Evolutionary conservation across 2,797 vertebrate genomes (phyloP).

Genomic region (Gambusia yucatana): DNA sequence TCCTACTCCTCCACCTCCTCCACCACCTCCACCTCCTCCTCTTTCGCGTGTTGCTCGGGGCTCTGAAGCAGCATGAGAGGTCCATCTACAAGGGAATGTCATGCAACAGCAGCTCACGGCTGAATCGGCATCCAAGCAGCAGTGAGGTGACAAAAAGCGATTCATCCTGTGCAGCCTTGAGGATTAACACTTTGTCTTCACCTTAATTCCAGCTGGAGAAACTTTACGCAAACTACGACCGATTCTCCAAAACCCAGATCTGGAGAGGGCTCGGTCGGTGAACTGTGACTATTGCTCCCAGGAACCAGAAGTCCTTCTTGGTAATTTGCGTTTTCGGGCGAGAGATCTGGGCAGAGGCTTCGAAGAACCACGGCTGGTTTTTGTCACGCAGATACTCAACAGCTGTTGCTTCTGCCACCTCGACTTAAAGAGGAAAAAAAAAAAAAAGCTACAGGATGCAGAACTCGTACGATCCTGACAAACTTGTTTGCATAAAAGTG

Average conservation of each 20-base stretch:
- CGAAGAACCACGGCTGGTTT: constrained; percentile 29
- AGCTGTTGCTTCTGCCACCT: constrained; percentile 56
- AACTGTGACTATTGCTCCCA: constrained; percentile 14
- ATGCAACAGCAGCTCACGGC: constrained; percentile 26
- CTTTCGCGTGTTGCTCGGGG: constrained; percentile 62
- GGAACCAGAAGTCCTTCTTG: constrained; percentile 32
- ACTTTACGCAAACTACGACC: constrained; percentile 39
- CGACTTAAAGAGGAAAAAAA: constrained; percentile 11
- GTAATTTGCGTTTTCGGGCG: constrained; percentile 37
- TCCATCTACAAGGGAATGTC: constrained; percentile 64
- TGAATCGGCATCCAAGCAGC: constrained; percentile 29
- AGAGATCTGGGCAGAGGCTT: constrained; percentile 28
- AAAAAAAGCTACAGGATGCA: constrained; percentile 1
- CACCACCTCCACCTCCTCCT: constrained; percentile 50
- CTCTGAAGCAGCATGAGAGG: constrained; percentile 54
- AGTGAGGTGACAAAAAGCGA: constrained; percentile 14
- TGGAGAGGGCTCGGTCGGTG: background rate
- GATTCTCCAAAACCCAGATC: constrained; percentile 11
- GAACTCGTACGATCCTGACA: constrained; percentile 16
- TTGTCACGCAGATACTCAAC: constrained; percentile 50
- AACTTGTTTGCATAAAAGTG: constrained; percentile 55
- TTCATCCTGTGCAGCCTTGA: constrained; percentile 29
- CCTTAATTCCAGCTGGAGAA: constrained; percentile 26
- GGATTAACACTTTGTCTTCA: constrained; percentile 2
- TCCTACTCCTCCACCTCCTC: constrained; percentile 66